phyloP scores from a whole-genome alignment of 2,113 vertebrate genomes.

The Mixornis gularis region DNA sequence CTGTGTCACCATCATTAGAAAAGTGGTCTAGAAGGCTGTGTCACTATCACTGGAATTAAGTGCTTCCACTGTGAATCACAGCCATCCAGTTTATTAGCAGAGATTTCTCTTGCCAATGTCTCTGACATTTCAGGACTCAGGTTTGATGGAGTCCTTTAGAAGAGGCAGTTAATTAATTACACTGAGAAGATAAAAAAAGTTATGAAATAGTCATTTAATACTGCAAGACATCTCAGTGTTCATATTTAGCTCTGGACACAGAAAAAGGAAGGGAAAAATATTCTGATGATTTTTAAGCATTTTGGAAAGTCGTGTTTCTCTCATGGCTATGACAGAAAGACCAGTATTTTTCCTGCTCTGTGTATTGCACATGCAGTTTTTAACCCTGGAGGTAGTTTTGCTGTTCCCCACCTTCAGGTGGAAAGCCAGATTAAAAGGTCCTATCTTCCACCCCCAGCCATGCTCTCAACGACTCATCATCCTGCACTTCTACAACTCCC shows the following conservation, averaged over 20 bases:
- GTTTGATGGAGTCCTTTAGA: background rate
- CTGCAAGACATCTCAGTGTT: background rate
- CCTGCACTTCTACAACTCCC: background rate
- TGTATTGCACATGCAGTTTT: rapidly evolving
- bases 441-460: background rate
- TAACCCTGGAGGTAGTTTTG: background rate
- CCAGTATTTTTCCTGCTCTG: background rate
- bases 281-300: background rate
- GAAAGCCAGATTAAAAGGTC: background rate
- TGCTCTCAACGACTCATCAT: rapidly evolving
- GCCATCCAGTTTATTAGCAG: background rate
- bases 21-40: background rate
- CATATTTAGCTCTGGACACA: background rate
- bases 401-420: background rate
- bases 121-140: background rate
- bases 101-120: background rate
- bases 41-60: background rate
- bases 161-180: background rate
- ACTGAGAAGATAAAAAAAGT: background rate
- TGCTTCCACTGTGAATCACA: background rate
- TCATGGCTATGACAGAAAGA: background rate
- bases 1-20: background rate
- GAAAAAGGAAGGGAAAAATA: background rate
- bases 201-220: background rate
- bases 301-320: background rate